Base-by-base conservation (phyloP, 2,113 vertebrate species). In the Nyctibius bracteatus region DNA sequence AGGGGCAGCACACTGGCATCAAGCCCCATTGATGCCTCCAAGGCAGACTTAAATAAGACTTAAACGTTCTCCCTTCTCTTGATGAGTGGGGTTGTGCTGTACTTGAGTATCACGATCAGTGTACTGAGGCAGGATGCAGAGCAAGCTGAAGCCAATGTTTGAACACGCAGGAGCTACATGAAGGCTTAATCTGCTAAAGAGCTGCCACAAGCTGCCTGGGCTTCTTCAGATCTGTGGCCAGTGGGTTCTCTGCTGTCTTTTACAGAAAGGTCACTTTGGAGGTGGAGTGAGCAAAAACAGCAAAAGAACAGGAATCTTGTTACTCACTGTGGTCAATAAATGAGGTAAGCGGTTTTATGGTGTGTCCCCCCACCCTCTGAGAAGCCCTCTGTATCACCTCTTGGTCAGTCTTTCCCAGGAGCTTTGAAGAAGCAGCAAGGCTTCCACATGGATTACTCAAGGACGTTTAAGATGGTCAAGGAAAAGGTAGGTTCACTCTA, bases 321-420 rank as follows among this genome's bases (percentile, higher is more conserved):
- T 68, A 55, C 5, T 11, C 57, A 22, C 25, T 43, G 12, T 12
- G 37, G 49, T 22, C 41, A 46, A 10, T 1, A 14, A 7, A 4
- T 1, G 22, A 88, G n/a, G 9, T 30, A 78, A 78, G 23, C 0
- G 2, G 39, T 8, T 25, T 47, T 8, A 8, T 0, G 2, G 23
- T 28, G 10, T 21, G 15, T 12, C 0, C 3, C 28, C 35, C 3
- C 14, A 51, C 3, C 2, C 28, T 71, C 47, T 33, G 15, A 80
- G 33, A 25, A 1, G 5, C 14, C 18, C n/a, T n/a, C 52, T 63
- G 12, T 27, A 37, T 14, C 55, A 67, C 35, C 46, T 72, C 66
- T 15, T 28, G 37, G 18, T 18, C 47, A 74, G 47, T 23, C 31
- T 10, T 46, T 31, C 31, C 72, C 55, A 63, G 39, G 23, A 75